phyloP scores from a whole-genome alignment of 2,888 invertebrate species.

The Dryomyza anilis region DNA sequence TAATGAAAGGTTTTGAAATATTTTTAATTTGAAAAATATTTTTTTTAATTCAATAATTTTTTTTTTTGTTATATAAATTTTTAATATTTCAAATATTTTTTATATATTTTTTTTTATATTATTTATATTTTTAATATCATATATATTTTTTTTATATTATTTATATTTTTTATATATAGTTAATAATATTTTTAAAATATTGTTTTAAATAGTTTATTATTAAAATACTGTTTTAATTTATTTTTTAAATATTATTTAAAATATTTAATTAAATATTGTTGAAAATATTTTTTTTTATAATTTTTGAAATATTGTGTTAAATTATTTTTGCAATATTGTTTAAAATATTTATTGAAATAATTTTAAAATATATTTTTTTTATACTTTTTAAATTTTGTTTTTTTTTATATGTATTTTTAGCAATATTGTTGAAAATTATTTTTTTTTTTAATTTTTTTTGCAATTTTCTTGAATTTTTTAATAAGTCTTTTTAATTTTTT shows the following conservation, averaged over 20 bases:
- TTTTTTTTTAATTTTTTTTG: background rate
- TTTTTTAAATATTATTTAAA: background rate
- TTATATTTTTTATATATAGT: background rate
- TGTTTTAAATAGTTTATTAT: background rate
- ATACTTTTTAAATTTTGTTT: background rate
- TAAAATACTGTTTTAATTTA: background rate
- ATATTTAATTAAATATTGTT: background rate
- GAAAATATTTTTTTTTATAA: background rate
- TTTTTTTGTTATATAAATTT: background rate
- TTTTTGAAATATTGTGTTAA: background rate
- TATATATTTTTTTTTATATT: background rate
- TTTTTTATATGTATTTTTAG: background rate
- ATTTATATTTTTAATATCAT: background rate
- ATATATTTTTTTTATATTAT: background rate
- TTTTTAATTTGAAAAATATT: background rate
- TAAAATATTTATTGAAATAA: background rate
- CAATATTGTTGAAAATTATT: background rate
- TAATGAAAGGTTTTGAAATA: background rate
- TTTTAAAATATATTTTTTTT: background rate
- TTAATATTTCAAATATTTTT: background rate
- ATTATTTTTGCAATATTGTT: background rate
- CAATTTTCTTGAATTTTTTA: background rate
- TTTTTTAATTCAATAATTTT: constrained; percentile 1
- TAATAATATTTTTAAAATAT: background rate
- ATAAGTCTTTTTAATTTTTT: background rate